Base-by-base conservation (phyloP, 2,797 vertebrate species). In the Mormyrops attenuatus region DNA sequence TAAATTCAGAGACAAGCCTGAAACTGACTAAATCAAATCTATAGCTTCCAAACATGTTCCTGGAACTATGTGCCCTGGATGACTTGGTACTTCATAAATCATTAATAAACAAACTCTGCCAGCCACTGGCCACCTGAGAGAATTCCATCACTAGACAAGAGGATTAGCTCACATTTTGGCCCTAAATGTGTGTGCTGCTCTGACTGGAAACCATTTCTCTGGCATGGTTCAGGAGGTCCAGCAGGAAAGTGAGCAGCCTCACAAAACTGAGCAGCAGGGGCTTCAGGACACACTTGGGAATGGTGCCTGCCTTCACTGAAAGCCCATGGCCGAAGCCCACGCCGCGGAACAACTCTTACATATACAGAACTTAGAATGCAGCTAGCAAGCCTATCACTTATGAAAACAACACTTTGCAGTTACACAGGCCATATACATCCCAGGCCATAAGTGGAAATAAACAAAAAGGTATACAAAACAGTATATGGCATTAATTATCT, bases 81-180 rank as follows among this genome's bases (percentile, higher is more conserved):
- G 73, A 47, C 30, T 5, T 41, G 85, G 73, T 89, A 82, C 20
- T 86, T 63, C 90, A 53, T 50, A n/a, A 26, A 85, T 85, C 34
- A 87, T 88, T 49, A 87, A 88, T n/a, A 63, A 89, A 91, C 77
- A 88, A 69, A 2, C 86, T 89, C 88, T 87, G 88, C 90, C 80
- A 92, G 92, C 93, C 94, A 94, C 94, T 94, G 95, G 94, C 95
- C 95, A 95, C 92, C 94, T 94, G 91, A 89, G 84, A 88, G 93
- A 89, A 89, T 91, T 63, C 88, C 84, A 90, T 17, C 5, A 41
- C 26, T 69, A 30, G 63, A 34, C 22, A 69, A 34, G 26, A 34
- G 11, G 63, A 69, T 69, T 82, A 82, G 5, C 38, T 11, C 0
- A 22, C 5, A 87, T 38, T 50, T 38, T 88, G 50, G 44, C 30